These are phyloP conservation scores for Allophyes oxyacanthae DNA, from an alignment of 2,888 invertebrate genomes.

Conservation along the genomic window DNA sequence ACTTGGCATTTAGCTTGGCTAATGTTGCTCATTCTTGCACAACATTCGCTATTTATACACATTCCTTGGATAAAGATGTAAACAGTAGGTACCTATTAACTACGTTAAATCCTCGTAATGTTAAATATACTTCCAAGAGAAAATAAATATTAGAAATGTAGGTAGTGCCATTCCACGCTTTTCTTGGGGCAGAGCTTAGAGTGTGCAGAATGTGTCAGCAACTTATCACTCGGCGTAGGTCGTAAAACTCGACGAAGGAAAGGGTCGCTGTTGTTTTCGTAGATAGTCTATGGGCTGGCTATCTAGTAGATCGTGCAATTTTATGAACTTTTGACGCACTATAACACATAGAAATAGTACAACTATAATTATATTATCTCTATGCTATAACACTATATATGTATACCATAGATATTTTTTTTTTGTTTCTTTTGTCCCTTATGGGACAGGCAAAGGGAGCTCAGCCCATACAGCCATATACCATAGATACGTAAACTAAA, in stretches of 20 bases:
- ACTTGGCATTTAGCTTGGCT: slow-evolving; percentile 11
- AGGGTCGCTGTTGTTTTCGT: slow-evolving; percentile 46
- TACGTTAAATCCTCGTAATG: slow-evolving; percentile 24
- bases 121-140: slow-evolving; percentile 18
- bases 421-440: no score
- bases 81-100: slow-evolving; percentile 17
- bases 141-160: slow-evolving; percentile 1
- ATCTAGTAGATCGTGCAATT: slow-evolving; percentile 41
- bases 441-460: no score
- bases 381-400: no score
- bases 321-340: slow-evolving; percentile 32
- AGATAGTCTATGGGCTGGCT: slow-evolving; percentile 29
- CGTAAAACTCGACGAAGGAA: slow-evolving; percentile 40
- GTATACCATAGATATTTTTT: no score
- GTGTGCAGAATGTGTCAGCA: slow-evolving; percentile 34
- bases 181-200: slow-evolving; percentile 13
- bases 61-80: slow-evolving; percentile 33
- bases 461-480: no score
- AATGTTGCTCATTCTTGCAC: slow-evolving; percentile 48
- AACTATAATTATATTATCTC: no score
- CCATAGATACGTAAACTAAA: no score
- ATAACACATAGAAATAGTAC: slow-evolving; percentile 8
- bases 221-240: slow-evolving; percentile 47
- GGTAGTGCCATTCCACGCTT: slow-evolving; percentile 5
- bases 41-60: slow-evolving; percentile 41